phyloP scores from a whole-genome alignment of 2,797 vertebrate genomes.

The Phoebastria nigripes region DNA sequence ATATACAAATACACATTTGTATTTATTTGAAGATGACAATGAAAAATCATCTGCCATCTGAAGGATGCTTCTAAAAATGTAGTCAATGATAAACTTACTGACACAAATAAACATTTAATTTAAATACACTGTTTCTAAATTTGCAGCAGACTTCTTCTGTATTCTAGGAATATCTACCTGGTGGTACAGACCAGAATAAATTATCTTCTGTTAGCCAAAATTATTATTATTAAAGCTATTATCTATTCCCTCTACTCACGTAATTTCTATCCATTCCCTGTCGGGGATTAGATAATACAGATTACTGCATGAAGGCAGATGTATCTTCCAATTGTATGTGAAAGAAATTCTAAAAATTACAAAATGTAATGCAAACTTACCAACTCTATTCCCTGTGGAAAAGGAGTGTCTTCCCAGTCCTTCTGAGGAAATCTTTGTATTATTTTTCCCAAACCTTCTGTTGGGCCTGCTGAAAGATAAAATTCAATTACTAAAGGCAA shows the following conservation, averaged over 20 bases:
- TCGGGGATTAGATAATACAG: background rate
- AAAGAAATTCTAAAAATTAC: background rate
- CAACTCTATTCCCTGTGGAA: constrained; percentile 98
- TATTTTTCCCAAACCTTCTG: constrained; percentile 94
- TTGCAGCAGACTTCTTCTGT: background rate
- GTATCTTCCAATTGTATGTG: accelerated
- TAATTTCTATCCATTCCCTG: background rate
- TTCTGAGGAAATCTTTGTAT: constrained; percentile 95
- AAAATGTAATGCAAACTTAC: constrained; percentile 75
- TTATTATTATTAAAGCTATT: background rate
- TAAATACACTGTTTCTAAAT: background rate
- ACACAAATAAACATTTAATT: background rate
- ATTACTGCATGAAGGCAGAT: background rate
- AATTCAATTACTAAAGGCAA: background rate
- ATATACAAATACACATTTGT: background rate
- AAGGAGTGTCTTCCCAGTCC: constrained; percentile 96
- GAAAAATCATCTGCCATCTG: background rate
- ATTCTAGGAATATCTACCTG: background rate
- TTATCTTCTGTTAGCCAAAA: background rate
- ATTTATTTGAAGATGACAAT: background rate
- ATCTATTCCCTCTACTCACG: background rate
- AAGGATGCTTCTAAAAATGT: background rate
- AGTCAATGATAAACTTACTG: background rate
- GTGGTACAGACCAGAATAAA: background rate
- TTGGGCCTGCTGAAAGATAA: constrained; percentile 78